phyloP scores from a whole-genome alignment of 2,888 invertebrate genomes.

The Leptopilina syphax region DNA sequence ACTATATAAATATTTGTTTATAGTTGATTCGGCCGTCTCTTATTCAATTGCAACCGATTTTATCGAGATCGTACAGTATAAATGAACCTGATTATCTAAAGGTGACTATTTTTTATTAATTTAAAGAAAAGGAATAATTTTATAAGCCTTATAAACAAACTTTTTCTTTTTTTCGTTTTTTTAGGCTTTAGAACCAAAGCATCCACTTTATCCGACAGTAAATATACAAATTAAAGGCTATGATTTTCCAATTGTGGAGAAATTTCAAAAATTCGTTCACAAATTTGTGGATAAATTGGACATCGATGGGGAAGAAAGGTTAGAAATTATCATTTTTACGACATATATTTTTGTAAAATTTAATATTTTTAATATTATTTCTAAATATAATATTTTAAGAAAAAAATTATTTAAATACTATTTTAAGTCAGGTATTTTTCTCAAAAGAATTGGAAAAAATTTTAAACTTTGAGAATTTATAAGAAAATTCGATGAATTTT shows the following conservation, averaged over 20 bases:
- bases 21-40: constrained; percentile 43
- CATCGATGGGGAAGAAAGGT: constrained; percentile 87
- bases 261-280: constrained; percentile 87
- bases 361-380: too few relatives aligned
- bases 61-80: constrained; percentile 61
- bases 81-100: constrained; percentile 88
- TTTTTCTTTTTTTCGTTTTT: constrained; percentile 57
- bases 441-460: too few relatives aligned
- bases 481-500: too few relatives aligned
- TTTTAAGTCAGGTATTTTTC: too few relatives aligned
- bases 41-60: constrained; percentile 26
- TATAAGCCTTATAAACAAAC: constrained; percentile 26
- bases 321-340: constrained; percentile 52
- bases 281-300: constrained; percentile 85
- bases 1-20: too few relatives aligned
- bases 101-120: constrained; percentile 75
- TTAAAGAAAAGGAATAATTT: constrained; percentile 10
- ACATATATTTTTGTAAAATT: too few relatives aligned
- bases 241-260: constrained; percentile 89
- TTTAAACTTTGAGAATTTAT: too few relatives aligned
- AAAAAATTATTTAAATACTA: too few relatives aligned
- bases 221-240: constrained; percentile 90
- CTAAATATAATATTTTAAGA: too few relatives aligned
- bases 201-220: constrained; percentile 85
- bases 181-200: constrained; percentile 83